Base-by-base conservation (phyloP, 2,888 invertebrate genomes). In the Lumbricus terrestris region DNA sequence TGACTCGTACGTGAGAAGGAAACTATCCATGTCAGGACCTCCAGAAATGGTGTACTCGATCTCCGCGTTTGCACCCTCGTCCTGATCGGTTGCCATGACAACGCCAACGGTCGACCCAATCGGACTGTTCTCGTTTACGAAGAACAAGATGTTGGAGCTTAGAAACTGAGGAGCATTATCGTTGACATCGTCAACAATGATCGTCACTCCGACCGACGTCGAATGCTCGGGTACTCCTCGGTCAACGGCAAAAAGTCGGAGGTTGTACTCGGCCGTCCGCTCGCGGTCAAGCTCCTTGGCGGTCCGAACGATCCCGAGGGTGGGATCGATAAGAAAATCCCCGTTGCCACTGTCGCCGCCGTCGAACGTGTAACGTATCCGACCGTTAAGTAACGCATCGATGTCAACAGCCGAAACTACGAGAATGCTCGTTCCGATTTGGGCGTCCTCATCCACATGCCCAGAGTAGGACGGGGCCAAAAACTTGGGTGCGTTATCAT, bases 71-170 rank as follows among this genome's bases (percentile, higher is more conserved):
- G 97, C 96, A 0, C 98, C 99, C 90, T 97, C 97, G 95, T 99
- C 99, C 0, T 97, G 97, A 95, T 99, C 99, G 0, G 96, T 97
- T 0, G 99, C 99, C 93, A 97, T 96, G 91, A 98, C 97, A 97
- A 93, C 97, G 0, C 98, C 98, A 0, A 99, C 98, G 0, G 97
- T 97, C 0, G 98, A 98, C 0, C 83, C 99, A 0, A 98, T 96
- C 0, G 99, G 98, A n/a, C 98, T 98, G 94, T 99, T 99, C 95
- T 99, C 99, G 0, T 97, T 96, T 11, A 99, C 97, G 94, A 97
- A 98, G 82, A 98, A 96, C 0, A 97, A 96, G 29, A 99, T 97
- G 94, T 97, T 97, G 93, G 98, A 97, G 5, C 97, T 97, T 91
- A 97, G 97, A 95, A 99, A 99, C 0, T 96, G 96, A 0, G 99